These are phyloP conservation scores for Gryon sp. DNA, from an alignment of 1,140 invertebrate species.

Conservation along the genomic window DNA sequence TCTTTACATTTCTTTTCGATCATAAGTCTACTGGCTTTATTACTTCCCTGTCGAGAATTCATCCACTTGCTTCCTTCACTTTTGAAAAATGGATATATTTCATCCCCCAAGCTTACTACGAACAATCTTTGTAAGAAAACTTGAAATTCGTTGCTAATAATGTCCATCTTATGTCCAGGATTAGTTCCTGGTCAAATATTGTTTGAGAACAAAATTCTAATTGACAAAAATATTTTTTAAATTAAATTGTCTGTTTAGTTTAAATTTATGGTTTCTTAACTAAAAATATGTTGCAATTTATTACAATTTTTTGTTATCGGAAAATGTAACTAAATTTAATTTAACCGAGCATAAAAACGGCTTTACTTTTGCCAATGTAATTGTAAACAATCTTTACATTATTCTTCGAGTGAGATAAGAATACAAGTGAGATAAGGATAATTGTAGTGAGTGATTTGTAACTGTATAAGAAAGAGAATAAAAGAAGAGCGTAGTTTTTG, in stretches of 20 bases:
- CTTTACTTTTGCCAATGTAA: no score
- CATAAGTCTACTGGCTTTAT: conserved; percentile 52
- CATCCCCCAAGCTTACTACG: conserved; percentile 64
- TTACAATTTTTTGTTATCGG: no score
- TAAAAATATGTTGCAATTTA: background rate
- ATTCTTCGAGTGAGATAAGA: conserved; percentile 25
- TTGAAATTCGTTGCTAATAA: conserved; percentile 37
- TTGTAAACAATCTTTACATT: conserved; percentile 23
- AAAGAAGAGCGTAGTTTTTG: conserved; percentile 59
- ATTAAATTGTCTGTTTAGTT: background rate
- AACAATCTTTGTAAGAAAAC: conserved; percentile 72
- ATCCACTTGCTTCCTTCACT: conserved; percentile 69
- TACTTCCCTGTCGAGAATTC: conserved; percentile 65
- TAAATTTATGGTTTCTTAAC: conserved; percentile 13
- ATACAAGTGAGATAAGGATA: conserved; percentile 59
- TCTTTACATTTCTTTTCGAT: conserved; percentile 16
- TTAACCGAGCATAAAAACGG: no score
- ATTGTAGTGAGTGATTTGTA: conserved; percentile 52
- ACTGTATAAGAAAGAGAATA: conserved; percentile 52
- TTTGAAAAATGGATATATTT: conserved; percentile 73
- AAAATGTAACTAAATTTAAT: no score
- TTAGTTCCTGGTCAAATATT: conserved; percentile 47
- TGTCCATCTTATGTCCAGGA: conserved; percentile 47
- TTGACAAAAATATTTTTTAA: no score
- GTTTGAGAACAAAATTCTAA: conserved; percentile 20